Evolutionary conservation across 2,888 invertebrate genomes (phyloP), one percentile per base, ranked within the genome.

Genomic region (Pherbina coryleti): DNA sequence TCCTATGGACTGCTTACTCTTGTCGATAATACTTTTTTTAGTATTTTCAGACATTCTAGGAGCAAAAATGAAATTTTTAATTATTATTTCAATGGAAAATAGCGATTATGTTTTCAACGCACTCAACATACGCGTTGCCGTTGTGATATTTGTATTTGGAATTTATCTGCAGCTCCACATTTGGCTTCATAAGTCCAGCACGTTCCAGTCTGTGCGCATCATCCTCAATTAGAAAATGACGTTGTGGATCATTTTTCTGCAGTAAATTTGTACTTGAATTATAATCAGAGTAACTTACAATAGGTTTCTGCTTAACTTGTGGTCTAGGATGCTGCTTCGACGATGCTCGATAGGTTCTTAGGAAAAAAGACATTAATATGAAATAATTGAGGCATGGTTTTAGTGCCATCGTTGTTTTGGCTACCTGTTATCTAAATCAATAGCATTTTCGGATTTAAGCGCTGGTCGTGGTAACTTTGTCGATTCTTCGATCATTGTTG

Each of bases 121-220:
- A 86, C 87, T 75, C 81, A 19, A 83, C 78, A 31, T 83, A 83
- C 7, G 83, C 79, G 69, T 86, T 83, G 0, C 87, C 87, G 11
- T 83, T 85, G 28, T 82, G 82, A 79, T 81, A 86, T 69, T 82
- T 81, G 11, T 82, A 79, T 34, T 83, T 80, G 4, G 82, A 77
- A 51, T 82, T 78, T 9, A 70, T 25, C 1, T 75, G 22, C 0
- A 76, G 7, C 0, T 67, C 70, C 9, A 79, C 22, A 8, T 62
- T 51, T 0, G 79, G n/a, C 2, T 79, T 75, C 51, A 78, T 77
- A 44, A 82, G 79, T 5, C 82, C 83, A 57, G 82, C 77, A 5
- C 85, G 85, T 69, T 88, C 88, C 55, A 86, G 66, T 0, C 73
- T 80, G 49, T 86, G 86, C 5, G 85, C 85, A 79, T 86, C 86